phyloP scores from a whole-genome alignment of 2,888 invertebrate species.

The Agrochola litura region DNA sequence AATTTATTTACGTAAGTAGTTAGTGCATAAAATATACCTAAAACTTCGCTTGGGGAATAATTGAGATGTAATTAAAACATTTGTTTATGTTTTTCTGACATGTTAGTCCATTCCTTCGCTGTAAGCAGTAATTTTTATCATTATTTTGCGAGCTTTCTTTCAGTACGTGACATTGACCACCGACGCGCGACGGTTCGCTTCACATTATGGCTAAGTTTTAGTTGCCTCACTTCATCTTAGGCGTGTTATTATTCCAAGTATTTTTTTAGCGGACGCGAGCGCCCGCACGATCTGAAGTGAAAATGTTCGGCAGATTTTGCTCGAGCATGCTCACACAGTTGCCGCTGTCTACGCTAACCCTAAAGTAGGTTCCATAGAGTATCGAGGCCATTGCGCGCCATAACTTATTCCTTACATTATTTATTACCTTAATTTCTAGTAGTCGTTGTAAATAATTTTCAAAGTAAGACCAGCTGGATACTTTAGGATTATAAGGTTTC shows the following conservation, averaged over 20 bases:
- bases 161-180: background rate
- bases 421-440: slow-evolving; percentile 60
- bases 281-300: background rate
- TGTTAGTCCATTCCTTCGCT: background rate
- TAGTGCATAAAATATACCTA: background rate
- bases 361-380: slow-evolving; percentile 49
- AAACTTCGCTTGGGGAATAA: background rate
- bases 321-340: background rate
- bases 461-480: slow-evolving; percentile 44
- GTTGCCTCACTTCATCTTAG: too few species aligned
- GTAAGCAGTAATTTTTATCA: background rate
- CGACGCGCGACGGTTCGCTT: background rate
- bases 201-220: background rate
- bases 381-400: slow-evolving; percentile 50
- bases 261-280: background rate
- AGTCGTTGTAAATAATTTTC: slow-evolving; percentile 53
- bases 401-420: slow-evolving; percentile 58
- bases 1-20: background rate
- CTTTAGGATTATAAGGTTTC: slow-evolving; percentile 39
- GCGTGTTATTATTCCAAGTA: background rate
- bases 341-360: background rate
- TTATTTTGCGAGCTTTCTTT: background rate
- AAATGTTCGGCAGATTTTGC: background rate
- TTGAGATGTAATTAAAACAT: background rate
- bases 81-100: background rate